phyloP scores from a whole-genome alignment of 2,113 vertebrate genomes.

The Acanthochromis polyacanthus region DNA sequence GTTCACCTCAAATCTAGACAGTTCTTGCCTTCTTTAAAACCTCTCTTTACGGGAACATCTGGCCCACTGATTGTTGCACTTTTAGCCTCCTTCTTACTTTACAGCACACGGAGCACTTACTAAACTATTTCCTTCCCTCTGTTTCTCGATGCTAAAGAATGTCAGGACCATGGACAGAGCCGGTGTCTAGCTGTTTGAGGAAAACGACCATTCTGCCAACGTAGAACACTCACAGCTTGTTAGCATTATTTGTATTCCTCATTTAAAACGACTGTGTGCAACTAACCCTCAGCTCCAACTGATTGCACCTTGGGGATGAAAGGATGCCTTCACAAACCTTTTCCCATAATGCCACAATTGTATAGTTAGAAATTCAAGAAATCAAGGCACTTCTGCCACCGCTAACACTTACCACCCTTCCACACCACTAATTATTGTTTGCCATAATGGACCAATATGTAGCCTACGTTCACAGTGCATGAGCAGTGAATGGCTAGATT shows the following conservation, averaged over 20 bases:
- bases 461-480: slow-evolving; percentile 59
- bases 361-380: slow-evolving; percentile 50
- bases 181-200: slow-evolving; percentile 12
- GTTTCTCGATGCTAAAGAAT: slow-evolving; percentile 10
- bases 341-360: slow-evolving; percentile 36
- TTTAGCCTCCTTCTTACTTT: slow-evolving; percentile 6
- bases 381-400: slow-evolving; percentile 39
- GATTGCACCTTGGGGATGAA: slow-evolving; percentile 41
- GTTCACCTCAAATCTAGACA: slow-evolving; percentile 1
- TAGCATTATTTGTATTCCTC: slow-evolving; percentile 61
- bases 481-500: slow-evolving; percentile 57
- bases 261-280: slow-evolving; percentile 50
- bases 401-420: slow-evolving; percentile 47
- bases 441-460: slow-evolving; percentile 54
- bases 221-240: slow-evolving; percentile 44
- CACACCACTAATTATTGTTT: slow-evolving; percentile 53
- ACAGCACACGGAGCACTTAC: slow-evolving; percentile 18
- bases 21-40: slow-evolving; percentile 22
- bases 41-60: slow-evolving; percentile 24
- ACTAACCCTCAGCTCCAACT: slow-evolving; percentile 53
- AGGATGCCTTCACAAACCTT: slow-evolving; percentile 27
- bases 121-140: slow-evolving; percentile 46
- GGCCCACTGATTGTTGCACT: slow-evolving; percentile 21
- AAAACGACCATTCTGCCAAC: slow-evolving; percentile 28
- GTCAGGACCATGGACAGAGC: slow-evolving; percentile 60